Base-by-base conservation (phyloP, 1,140 invertebrate genomes). In the Musca vetustissima region DNA sequence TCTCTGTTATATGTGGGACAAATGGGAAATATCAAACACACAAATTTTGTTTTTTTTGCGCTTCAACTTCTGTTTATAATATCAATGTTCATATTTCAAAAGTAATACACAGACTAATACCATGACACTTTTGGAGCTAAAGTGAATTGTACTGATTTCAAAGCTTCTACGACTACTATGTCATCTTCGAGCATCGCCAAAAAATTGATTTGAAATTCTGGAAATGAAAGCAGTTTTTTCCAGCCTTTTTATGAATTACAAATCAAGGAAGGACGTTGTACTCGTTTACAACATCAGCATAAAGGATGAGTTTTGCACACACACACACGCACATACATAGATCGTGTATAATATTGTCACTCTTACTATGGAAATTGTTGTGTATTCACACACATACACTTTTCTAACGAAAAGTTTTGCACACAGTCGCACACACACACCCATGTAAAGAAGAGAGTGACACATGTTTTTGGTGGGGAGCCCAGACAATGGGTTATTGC, bases 171-270 rank as follows among this genome's bases (percentile, higher is more conserved):
- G n/a, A n/a, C n/a, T n/a, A n/a, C n/a, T 43, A 11, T 43, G 36
- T 43, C 36, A 43, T 43, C 36, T 43, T 43, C 36, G 36, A 43
- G 11, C 7, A 13, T 4, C 36, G 11, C 7, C 36, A 43, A 43
- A 61, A 61, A 61, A 61, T 36, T 61, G 57, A 61, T 61, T 61
- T 61, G 57, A 61, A 43, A 61, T 61, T 61, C 57, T 61, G 57
- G 28, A 61, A 61, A 61, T 43, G 57, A 43, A 61, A 61, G 49
- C 49, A 19, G 36, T 61, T 61, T 61, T 43, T 43, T 43, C 36
- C 36, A 43, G 36, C 36, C 36, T 28, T 61, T 61, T 28, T 61
- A 19, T 61, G 57, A 61, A 61, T 61, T 61, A 61, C 57, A 61
- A 61, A 61, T 61, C 57, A 61, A 61, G 57, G 57, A 61, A 61